Evolutionary conservation across 2,797 vertebrate genomes (phyloP).

Genomic region (Hephaestus fuliginosus): DNA sequence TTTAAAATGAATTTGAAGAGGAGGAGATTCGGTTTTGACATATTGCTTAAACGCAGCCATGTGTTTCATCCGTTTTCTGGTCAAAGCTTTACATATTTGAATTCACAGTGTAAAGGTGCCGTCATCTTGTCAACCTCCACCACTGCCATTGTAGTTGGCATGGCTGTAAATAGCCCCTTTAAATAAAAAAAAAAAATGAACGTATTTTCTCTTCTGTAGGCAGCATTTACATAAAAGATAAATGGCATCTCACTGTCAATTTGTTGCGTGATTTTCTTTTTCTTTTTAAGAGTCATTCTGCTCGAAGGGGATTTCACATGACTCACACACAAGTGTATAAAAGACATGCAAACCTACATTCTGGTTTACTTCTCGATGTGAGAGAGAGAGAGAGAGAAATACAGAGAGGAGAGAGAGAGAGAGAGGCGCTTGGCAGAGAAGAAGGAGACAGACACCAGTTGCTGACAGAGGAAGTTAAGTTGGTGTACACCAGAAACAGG

Average conservation of each 20-base stretch:
- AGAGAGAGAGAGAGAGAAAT: constrained; percentile 34
- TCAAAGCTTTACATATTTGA: neutral
- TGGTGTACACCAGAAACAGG: constrained; percentile 62
- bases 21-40: neutral
- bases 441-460: constrained; percentile 43
- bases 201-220: constrained; percentile 54
- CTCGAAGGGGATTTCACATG: constrained; percentile 71
- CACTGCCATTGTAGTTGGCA: neutral
- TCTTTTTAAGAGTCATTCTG: constrained; percentile 61
- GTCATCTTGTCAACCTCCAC: neutral
- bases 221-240: constrained; percentile 72
- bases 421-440: constrained; percentile 15
- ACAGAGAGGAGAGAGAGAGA: constrained; percentile 32
- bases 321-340: constrained; percentile 74
- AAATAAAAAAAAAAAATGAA: constrained; percentile 30
- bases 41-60: neutral
- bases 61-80: neutral
- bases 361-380: constrained; percentile 50
- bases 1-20: neutral
- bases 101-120: constrained; percentile 16
- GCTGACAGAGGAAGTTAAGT: constrained; percentile 65
- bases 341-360: constrained; percentile 54
- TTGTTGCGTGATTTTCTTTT: constrained; percentile 54
- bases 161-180: constrained; percentile 36
- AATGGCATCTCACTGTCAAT: constrained; percentile 41